These are phyloP conservation scores for Aporophyla nigra DNA, from an alignment of 2,888 invertebrate species.

Conservation along the genomic window DNA sequence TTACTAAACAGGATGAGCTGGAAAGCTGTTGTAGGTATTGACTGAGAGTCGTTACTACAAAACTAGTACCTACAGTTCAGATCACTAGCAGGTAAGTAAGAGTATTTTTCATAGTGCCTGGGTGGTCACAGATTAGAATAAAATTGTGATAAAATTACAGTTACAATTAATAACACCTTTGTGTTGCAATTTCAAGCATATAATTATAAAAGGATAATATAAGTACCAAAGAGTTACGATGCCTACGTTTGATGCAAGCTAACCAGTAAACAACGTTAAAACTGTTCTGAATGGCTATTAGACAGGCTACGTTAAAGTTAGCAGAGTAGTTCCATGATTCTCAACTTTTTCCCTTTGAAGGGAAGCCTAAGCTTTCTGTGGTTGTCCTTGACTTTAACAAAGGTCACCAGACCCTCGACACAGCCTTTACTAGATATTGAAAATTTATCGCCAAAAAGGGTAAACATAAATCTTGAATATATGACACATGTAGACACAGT, in stretches of 20 bases:
- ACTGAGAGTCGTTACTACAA: background rate
- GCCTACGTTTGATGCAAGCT: background rate
- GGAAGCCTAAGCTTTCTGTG: constrained; percentile 7
- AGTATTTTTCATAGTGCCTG: too few relatives aligned
- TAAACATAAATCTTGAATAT: constrained; percentile 48
- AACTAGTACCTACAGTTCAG: background rate
- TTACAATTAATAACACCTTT: background rate
- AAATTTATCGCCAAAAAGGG: constrained; percentile 49
- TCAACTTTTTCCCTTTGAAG: constrained; percentile 15
- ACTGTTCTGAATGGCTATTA: background rate
- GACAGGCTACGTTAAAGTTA: background rate
- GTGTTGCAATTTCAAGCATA: background rate
- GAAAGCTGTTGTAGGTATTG: background rate
- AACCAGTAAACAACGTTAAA: background rate
- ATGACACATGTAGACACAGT: constrained; percentile 45
- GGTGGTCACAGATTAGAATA: background rate
- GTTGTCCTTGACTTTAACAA: constrained; percentile 33
- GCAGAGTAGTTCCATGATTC: background rate
- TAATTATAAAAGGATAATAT: background rate
- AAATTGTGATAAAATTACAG: background rate
- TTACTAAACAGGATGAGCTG: too few relatives aligned
- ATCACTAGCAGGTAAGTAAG: background rate
- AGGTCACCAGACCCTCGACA: constrained; percentile 47
- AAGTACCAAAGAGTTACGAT: background rate
- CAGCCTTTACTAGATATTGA: constrained; percentile 27